phyloP scores from a whole-genome alignment of 2,113 vertebrate species.

The Chaetodon trifascialis region DNA sequence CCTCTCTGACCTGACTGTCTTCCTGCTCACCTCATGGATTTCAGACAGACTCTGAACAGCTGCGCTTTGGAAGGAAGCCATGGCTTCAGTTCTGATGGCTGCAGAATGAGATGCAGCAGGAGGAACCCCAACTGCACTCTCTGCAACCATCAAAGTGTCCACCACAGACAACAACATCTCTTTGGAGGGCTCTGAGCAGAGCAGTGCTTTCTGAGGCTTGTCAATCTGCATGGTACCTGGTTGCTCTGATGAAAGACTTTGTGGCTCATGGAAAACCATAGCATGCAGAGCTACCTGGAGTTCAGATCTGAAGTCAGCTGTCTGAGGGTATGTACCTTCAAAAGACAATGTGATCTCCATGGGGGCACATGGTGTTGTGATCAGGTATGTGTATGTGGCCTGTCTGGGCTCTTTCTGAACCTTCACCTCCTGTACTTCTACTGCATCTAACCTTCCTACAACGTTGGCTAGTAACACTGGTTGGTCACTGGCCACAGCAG shows the following conservation, averaged over 20 bases:
- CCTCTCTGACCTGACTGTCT: slow-evolving; percentile 71
- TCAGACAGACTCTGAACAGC: slow-evolving; percentile 53
- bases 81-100: slow-evolving; percentile 68
- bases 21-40: slow-evolving; percentile 71
- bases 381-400: slow-evolving; percentile 83
- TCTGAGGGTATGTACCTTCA: slow-evolving; percentile 86
- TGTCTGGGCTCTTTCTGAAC: slow-evolving; percentile 81
- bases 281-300: slow-evolving; percentile 86
- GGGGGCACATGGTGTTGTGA: slow-evolving; percentile 81
- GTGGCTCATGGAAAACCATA: slow-evolving; percentile 87
- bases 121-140: slow-evolving; percentile 66
- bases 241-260: slow-evolving; percentile 82
- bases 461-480: slow-evolving; percentile 85
- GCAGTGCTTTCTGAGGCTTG: slow-evolving; percentile 55
- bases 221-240: slow-evolving; percentile 55
- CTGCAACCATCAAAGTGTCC: slow-evolving; percentile 68
- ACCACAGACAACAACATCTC: slow-evolving; percentile 73
- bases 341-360: slow-evolving; percentile 87
- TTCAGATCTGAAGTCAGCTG: slow-evolving; percentile 84
- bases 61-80: slow-evolving; percentile 59
- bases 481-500: slow-evolving; percentile 85
- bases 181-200: slow-evolving; percentile 54
- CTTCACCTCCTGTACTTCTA: slow-evolving; percentile 83
- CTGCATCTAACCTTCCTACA: slow-evolving; percentile 78
- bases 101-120: slow-evolving; percentile 66